These are phyloP conservation scores for Panurus biarmicus DNA, from an alignment of 2,113 vertebrate species.

Conservation along the genomic window DNA sequence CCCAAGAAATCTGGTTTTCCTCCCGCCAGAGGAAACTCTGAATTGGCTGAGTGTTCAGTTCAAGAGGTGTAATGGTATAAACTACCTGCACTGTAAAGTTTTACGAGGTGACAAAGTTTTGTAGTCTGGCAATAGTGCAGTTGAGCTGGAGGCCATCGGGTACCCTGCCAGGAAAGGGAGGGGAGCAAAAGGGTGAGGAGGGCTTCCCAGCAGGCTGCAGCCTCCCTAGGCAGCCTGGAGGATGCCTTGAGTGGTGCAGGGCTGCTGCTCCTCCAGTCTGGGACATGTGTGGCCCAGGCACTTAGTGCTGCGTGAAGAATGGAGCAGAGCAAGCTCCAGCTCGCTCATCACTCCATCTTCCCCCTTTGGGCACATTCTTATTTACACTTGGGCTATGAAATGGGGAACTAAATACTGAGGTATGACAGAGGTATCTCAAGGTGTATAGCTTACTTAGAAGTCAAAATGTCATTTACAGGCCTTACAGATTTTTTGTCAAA, in stretches of 20 bases:
- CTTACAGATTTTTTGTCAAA: background rate
- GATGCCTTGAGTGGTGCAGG: background rate
- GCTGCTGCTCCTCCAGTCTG: background rate
- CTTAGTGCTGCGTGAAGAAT: background rate
- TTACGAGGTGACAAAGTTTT: slow-evolving; percentile 26
- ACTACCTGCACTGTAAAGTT: slow-evolving; percentile 26
- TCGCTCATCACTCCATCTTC: background rate
- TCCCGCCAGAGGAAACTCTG: fast-evolving
- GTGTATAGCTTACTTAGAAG: background rate
- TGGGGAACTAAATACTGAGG: background rate
- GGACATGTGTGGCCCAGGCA: background rate
- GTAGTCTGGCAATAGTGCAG: background rate
- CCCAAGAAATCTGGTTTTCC: background rate
- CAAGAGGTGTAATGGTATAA: background rate
- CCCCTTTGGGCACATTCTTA: background rate
- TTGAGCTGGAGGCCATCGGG: background rate
- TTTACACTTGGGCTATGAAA: background rate
- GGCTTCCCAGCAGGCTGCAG: background rate
- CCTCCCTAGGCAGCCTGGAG: background rate
- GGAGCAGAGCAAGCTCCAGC: background rate
- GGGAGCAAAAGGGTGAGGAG: background rate
- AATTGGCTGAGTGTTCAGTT: background rate
- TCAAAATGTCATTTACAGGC: background rate
- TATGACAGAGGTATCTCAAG: background rate
- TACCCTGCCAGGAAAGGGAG: background rate